These are phyloP conservation scores for Troides helena DNA, from an alignment of 2,888 invertebrate species.

Conservation along the genomic window DNA sequence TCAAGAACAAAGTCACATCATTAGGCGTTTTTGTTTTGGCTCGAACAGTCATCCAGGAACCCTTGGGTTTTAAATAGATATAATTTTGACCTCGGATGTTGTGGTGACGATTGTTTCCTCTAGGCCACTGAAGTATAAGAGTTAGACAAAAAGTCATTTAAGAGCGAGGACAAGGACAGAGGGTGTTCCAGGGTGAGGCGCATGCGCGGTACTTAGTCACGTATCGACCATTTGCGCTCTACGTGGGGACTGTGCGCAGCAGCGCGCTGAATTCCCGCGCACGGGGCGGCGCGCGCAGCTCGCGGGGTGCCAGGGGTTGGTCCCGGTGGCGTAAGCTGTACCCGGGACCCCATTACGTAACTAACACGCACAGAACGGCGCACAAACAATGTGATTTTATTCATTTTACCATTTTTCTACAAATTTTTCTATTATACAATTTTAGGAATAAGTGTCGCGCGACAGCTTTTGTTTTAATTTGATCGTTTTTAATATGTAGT, in stretches of 20 bases:
- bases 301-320: constrained; percentile 40
- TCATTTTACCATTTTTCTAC: constrained; percentile 70
- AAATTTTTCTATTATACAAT: constrained; percentile 73
- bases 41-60: constrained; percentile 13
- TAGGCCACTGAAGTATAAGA: constrained; percentile 47
- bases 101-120: constrained; percentile 50
- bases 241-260: constrained; percentile 28
- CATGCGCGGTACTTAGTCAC: constrained; percentile 35
- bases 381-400: constrained; percentile 80
- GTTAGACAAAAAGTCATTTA: constrained; percentile 34
- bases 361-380: constrained; percentile 79
- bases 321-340: constrained; percentile 51
- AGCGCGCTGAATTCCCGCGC: constrained; percentile 32
- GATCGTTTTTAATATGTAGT: constrained; percentile 56
- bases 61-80: constrained; percentile 28
- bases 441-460: constrained; percentile 72
- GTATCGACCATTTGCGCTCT: constrained; percentile 40
- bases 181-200: constrained; percentile 33
- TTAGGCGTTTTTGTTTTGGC: constrained; percentile 19
- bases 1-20: constrained; percentile 18
- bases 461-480: constrained; percentile 49
- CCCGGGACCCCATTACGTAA: constrained; percentile 76
- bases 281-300: constrained; percentile 41
- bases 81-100: constrained; percentile 38
- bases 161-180: constrained; percentile 35